phyloP scores from a whole-genome alignment of 2,113 vertebrate genomes.

The Rhadina sibilatrix region DNA sequence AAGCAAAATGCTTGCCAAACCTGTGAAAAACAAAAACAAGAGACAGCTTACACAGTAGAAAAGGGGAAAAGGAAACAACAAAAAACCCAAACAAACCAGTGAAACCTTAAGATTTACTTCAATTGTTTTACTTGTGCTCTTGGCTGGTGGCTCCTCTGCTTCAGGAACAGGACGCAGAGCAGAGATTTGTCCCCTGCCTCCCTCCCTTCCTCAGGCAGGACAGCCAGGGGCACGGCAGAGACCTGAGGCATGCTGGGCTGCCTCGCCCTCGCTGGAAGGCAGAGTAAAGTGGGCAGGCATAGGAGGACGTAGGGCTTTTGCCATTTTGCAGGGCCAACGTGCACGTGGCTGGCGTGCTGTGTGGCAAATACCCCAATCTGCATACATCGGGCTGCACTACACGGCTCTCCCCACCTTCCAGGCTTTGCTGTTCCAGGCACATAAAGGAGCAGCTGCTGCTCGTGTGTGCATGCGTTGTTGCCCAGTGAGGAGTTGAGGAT shows the following conservation, averaged over 20 bases:
- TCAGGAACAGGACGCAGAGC: background rate
- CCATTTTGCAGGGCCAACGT: background rate
- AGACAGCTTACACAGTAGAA: background rate
- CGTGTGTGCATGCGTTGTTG: background rate
- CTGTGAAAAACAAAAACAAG: background rate
- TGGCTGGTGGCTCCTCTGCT: background rate
- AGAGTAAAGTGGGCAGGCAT: background rate
- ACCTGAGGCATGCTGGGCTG: background rate
- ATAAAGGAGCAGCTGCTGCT: constrained; percentile 59
- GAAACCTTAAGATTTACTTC: background rate
- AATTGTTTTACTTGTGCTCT: background rate
- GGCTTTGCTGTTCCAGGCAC: constrained; percentile 46
- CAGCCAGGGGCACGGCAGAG: fast-evolving
- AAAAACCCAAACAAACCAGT: background rate
- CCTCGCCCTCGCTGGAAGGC: background rate
- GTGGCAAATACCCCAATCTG: background rate
- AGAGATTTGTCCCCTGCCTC: background rate
- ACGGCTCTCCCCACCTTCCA: background rate
- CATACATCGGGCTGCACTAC: background rate
- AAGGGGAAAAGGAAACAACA: background rate
- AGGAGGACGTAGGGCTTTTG: background rate
- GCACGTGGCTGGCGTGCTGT: background rate
- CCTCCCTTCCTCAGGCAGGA: background rate
- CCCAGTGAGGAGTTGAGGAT: constrained; percentile 36
- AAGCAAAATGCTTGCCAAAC: background rate